A percentile compares a stretch with the other conserved stretches of the same genome.
Conservation (phyloP, 2,888 invertebrate species). For the Limnephilus rhombicus region DNA sequence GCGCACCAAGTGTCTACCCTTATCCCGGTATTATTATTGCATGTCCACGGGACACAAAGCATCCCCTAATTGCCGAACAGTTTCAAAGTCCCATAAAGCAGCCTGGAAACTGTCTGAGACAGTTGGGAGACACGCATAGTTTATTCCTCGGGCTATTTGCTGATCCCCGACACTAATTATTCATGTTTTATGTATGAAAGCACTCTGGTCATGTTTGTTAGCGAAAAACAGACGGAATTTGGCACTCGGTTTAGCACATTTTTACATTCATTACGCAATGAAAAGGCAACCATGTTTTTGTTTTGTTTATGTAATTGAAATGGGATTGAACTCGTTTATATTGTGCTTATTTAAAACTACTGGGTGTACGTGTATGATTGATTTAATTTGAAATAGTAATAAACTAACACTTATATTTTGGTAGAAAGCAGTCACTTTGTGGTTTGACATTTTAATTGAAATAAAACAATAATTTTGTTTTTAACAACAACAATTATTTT, state of each 20-base stretch:
- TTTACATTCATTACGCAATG: neutral
- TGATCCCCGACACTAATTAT: neutral
- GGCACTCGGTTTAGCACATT: neutral
- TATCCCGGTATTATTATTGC: neutral
- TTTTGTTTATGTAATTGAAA: neutral
- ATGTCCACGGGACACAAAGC: conserved; percentile 11
- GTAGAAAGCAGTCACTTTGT: too few relatives aligned
- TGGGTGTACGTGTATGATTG: too few relatives aligned
- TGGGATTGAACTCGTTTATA: neutral
- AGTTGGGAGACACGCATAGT: conserved; percentile 8
- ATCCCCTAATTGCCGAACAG: conserved; percentile 26
- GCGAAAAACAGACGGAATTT: neutral
- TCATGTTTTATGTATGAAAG: conserved; percentile 1
- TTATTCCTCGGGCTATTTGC: neutral
- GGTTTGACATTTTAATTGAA: too few relatives aligned
- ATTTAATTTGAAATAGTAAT: too few relatives aligned
- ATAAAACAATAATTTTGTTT: too few relatives aligned
- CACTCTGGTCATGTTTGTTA: neutral
- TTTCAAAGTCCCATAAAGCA: conserved; percentile 27
- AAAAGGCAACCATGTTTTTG: neutral
- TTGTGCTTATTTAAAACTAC: too few relatives aligned
- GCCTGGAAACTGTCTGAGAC: neutral
- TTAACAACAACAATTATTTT: too few relatives aligned
- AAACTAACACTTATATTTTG: too few relatives aligned
- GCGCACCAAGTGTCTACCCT: neutral